Evolutionary conservation across 2,888 invertebrate species (phyloP).

Genomic region (Chorisops tibialis): DNA sequence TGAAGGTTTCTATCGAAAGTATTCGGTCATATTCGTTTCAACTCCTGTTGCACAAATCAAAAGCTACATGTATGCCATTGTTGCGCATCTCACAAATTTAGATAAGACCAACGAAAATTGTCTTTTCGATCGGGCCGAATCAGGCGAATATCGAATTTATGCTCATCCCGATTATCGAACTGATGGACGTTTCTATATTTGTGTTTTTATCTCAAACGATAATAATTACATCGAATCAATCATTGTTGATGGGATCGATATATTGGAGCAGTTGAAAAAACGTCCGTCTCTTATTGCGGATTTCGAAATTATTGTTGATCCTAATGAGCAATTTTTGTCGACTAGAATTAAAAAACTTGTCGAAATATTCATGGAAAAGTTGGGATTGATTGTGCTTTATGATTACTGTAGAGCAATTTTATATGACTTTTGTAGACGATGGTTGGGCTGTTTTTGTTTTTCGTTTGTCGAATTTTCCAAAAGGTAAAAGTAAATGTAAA

Average conservation of each 20-base stretch:
- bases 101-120: neutral
- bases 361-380: neutral
- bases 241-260: neutral
- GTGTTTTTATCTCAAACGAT: neutral
- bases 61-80: neutral
- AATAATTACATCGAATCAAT: neutral
- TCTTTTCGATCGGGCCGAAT: neutral
- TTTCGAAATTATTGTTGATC: conserved; percentile 6
- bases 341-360: neutral
- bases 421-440: neutral
- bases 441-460: too few species aligned
- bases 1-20: neutral
- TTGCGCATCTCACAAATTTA: neutral
- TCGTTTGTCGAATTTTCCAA: too few species aligned
- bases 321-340: neutral
- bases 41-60: neutral
- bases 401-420: neutral
- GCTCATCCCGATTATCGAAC: conserved; percentile 1
- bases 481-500: too few species aligned
- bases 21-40: neutral
- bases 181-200: neutral
- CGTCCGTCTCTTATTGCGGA: neutral
- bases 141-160: neutral
- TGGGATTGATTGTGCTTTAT: neutral
- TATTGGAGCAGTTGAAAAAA: conserved; percentile 1